Conservation (phyloP, 2,113 vertebrate genomes). For the Sminthopsis crassicaudata region DNA sequence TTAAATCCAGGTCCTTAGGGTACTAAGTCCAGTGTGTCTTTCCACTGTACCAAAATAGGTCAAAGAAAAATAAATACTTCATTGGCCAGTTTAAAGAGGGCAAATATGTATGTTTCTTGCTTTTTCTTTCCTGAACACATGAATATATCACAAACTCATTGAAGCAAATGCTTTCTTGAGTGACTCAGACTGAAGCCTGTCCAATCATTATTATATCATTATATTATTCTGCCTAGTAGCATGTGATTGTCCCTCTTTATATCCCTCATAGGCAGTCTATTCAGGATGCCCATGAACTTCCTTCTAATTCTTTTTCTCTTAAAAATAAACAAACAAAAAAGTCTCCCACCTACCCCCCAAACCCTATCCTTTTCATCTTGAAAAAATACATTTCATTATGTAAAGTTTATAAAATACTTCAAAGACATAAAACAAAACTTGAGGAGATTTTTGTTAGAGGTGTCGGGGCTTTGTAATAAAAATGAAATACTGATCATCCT, state of each 20-base stretch:
- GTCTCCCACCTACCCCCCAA: neutral
- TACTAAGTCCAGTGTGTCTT: neutral
- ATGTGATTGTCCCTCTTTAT: neutral
- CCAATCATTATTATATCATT: neutral
- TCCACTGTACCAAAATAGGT: neutral
- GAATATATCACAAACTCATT: neutral
- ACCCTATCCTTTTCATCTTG: neutral
- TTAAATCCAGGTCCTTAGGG: neutral
- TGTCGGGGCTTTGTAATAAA: neutral
- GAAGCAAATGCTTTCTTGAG: neutral
- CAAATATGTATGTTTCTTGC: neutral
- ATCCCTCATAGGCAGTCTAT: neutral
- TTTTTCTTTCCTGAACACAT: neutral
- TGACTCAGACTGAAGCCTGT: neutral
- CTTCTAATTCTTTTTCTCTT: neutral
- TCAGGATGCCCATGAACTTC: neutral
- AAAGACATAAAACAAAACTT: neutral
- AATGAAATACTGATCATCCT: neutral
- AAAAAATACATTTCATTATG: neutral
- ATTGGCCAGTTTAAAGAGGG: neutral
- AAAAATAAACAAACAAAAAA: neutral
- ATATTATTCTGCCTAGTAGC: neutral
- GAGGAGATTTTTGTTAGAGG: neutral
- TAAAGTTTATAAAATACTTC: neutral
- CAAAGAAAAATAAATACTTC: slow-evolving; percentile 9